These are phyloP conservation scores for Miichthys miiuy DNA, from an alignment of 2,797 vertebrate species.

Conservation along the genomic window DNA sequence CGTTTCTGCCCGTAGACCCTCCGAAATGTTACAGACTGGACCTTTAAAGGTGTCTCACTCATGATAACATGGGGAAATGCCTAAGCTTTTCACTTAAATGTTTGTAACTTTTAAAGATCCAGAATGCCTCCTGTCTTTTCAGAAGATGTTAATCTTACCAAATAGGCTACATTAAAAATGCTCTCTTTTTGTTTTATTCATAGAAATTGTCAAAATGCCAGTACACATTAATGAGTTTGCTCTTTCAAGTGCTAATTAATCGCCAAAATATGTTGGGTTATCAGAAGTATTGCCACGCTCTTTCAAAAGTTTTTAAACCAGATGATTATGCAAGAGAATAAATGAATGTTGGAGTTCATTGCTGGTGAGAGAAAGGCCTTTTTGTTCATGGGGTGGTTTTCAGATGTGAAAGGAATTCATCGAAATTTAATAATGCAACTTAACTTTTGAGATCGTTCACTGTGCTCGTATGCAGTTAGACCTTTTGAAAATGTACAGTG, in stretches of 20 bases:
- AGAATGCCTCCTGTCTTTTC: background rate
- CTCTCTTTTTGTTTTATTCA: background rate
- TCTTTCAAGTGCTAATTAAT: constrained; percentile 12
- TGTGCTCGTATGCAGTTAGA: constrained; percentile 46
- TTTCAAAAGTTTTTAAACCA: background rate
- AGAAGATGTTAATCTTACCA: background rate
- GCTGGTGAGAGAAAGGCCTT: background rate
- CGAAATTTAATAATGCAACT: constrained; percentile 11
- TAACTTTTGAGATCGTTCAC: constrained; percentile 15
- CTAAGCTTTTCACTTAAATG: background rate
- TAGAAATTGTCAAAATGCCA: background rate
- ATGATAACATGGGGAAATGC: background rate
- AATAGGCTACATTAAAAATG: background rate
- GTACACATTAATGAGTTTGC: background rate
- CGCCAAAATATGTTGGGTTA: background rate
- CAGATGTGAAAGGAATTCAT: constrained; percentile 20
- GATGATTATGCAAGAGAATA: background rate
- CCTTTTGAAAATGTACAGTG: constrained; percentile 71
- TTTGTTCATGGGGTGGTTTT: constrained; percentile 5
- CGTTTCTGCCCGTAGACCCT: too few relatives aligned
- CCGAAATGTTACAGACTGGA: too few relatives aligned
- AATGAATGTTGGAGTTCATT: background rate
- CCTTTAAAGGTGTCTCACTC: background rate
- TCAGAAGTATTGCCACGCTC: background rate
- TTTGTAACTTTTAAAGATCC: background rate